Evolutionary conservation across 1,140 invertebrate genomes (phyloP).

Genomic region (Parapsyche elsis): DNA sequence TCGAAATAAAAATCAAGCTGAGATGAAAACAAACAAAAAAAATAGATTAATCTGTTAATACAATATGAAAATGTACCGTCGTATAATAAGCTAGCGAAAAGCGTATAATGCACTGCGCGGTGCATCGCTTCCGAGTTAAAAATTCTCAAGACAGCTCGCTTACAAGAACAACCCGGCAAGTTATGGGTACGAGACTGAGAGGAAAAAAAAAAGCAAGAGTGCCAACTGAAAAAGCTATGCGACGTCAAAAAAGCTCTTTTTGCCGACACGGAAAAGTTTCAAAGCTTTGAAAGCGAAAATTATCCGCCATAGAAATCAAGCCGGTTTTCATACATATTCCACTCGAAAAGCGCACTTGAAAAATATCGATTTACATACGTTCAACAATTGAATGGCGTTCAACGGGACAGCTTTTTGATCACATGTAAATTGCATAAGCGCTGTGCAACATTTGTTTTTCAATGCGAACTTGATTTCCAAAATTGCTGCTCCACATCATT

Average conservation of each 20-base stretch:
- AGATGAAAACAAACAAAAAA: too few species aligned
- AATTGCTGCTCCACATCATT: too few species aligned
- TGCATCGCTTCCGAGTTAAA: background rate
- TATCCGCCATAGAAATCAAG: constrained; percentile 31
- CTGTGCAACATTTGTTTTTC: too few species aligned
- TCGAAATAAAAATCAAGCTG: background rate
- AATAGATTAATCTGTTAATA: too few species aligned
- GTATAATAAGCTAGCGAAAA: background rate
- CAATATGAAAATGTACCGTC: background rate
- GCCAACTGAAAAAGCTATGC: background rate
- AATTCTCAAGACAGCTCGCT: background rate
- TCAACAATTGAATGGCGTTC: too few species aligned
- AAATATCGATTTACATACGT: background rate
- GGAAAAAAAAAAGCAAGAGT: background rate
- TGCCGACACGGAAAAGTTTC: constrained; percentile 11
- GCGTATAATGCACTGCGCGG: background rate
- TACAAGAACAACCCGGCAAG: background rate
- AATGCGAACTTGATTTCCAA: too few species aligned
- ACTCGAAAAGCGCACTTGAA: background rate
- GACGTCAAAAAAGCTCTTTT: constrained; percentile 12
- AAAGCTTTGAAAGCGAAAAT: constrained; percentile 35
- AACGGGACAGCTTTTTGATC: too few species aligned
- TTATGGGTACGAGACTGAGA: background rate
- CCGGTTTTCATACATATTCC: background rate
- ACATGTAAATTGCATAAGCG: too few species aligned